Percentiles rank a stretch among this genome's conserved stretches.
phyloP scores from a whole-genome alignment of 2,113 vertebrate genomes.

The Burhinus bistriatus region DNA sequence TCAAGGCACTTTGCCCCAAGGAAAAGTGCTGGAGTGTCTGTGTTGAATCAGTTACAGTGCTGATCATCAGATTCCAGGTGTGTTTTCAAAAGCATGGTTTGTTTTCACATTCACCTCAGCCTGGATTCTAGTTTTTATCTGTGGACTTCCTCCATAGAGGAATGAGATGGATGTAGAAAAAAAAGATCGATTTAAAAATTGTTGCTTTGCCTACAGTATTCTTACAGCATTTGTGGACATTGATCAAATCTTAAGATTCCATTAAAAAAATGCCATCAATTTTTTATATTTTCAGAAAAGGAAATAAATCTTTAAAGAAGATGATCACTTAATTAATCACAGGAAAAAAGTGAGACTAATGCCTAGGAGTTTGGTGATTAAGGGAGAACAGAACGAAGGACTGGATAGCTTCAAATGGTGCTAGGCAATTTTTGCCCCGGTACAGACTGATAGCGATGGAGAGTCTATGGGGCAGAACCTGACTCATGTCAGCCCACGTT shows the following conservation, averaged over 20 bases:
- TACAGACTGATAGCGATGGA: neutral
- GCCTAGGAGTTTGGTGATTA: constrained; percentile 41
- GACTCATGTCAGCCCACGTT: neutral
- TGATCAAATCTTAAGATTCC: constrained; percentile 65
- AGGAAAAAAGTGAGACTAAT: constrained; percentile 48
- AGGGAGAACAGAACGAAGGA: neutral
- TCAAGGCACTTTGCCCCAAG: neutral
- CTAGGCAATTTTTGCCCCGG: neutral
- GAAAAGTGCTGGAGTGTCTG: neutral
- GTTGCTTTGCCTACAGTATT: constrained; percentile 45
- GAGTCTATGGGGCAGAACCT: neutral
- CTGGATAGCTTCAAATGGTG: neutral
- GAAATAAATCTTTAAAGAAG: constrained; percentile 70
- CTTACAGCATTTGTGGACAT: constrained; percentile 33
- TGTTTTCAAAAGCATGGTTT: neutral
- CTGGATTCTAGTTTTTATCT: neutral
- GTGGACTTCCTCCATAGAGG: neutral
- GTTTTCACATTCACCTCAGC: neutral
- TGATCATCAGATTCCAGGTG: neutral
- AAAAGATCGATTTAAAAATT: constrained; percentile 42
- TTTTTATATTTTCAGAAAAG: constrained; percentile 54
- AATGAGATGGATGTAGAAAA: neutral
- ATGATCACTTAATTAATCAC: constrained; percentile 71
- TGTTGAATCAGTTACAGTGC: neutral
- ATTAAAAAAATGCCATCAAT: constrained; percentile 57